Evolutionary conservation across 2,797 vertebrate species (phyloP), one percentile per base, ranked within the genome.

Genomic region (Eleutherodactylus coqui): DNA sequence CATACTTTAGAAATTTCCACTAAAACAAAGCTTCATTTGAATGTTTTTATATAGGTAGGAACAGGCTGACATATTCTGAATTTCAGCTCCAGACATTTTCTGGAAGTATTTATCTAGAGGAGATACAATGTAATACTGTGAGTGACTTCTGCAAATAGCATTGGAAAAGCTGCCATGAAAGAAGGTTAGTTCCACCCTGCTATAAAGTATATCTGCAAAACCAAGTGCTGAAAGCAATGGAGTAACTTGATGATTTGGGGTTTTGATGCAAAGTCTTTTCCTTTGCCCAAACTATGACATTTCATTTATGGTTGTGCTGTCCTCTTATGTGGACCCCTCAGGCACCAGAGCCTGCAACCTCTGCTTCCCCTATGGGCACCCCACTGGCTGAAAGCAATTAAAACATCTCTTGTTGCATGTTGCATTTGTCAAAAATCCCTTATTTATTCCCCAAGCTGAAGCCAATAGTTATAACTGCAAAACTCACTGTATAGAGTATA

Each of bases 361-460:
- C 70, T 45, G 24, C 41, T 45, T 16, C 21, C 70, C 70, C 70
- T 45, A 73, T 45, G 41, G 70, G 38, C 27, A 45, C 41, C 43
- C 70, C 70, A n/a, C 41, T 19, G 70, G 70, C 70, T 73, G 21
- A 45, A 73, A 27, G 24, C 70, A 73, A 73, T 73, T 45, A 27
- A n/a, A 45, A 9, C 38, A 43, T 72, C 21, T 38, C 10, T 16
- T 38, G 29, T 19, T 41, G 3, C 24, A 24, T 41, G 9, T 72
- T 27, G 38, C 41, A 70, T 41, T 43, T 41, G 21, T 41, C 24
- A n/a, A 11, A 19, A 8, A 32, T 16, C 29, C 6, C 27, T 62
- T 21, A 38, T 70, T 70, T 38, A 38, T 41, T 41, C 9, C 38
- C 1, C 3, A 70, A 38, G 10, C 7, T 13, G 17, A 38, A 11